Evolutionary conservation across 2,888 invertebrate species (phyloP).

Genomic region (Pantelozetes paolii): DNA sequence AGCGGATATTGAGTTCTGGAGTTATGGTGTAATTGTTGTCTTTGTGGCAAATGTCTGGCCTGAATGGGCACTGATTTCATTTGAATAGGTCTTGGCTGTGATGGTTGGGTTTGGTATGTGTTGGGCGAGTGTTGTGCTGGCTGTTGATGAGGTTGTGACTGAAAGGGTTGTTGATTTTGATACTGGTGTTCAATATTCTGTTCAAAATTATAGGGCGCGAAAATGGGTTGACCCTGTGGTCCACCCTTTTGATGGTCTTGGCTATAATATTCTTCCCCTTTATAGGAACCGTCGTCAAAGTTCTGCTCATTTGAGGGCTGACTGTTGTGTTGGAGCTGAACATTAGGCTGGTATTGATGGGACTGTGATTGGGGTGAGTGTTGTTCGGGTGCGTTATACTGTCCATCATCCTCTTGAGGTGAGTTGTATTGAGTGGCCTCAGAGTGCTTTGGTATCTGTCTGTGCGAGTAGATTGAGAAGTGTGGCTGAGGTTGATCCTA

Average conservation of each 20-base stretch:
- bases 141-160: neutral
- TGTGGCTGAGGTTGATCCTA: neutral
- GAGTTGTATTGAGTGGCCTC: neutral
- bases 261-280: neutral
- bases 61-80: neutral
- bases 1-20: neutral
- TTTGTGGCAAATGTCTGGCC: neutral
- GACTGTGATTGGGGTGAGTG: neutral
- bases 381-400: neutral
- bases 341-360: neutral
- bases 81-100: neutral
- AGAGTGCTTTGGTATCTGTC: conserved; percentile 1
- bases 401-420: neutral
- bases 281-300: neutral
- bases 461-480: conserved; percentile 14
- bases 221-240: neutral
- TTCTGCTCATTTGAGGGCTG: neutral
- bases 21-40: neutral
- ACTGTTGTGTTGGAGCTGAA: neutral
- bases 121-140: neutral
- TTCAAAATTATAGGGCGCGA: neutral
- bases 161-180: neutral
- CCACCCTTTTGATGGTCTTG: neutral
- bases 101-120: neutral
- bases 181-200: neutral